phyloP scores from a whole-genome alignment of 1,140 invertebrate genomes.

The Apis dorsata region DNA sequence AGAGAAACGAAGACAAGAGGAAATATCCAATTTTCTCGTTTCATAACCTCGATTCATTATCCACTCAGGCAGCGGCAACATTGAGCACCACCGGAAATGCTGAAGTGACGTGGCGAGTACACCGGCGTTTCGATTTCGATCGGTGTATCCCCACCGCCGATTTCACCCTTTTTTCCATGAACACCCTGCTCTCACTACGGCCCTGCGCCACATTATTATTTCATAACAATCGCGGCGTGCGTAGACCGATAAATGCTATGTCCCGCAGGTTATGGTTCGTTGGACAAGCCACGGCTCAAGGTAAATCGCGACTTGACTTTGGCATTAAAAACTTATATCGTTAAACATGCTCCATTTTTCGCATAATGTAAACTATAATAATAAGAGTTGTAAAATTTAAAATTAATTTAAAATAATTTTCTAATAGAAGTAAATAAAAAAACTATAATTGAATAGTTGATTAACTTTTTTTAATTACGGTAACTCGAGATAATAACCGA shows the following conservation, averaged over 20 bases:
- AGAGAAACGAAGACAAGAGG: too few species aligned
- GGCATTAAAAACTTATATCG: constrained; percentile 15
- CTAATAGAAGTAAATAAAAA: background rate
- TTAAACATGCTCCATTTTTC: too few species aligned
- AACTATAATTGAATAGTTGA: background rate
- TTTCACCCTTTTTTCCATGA: constrained; percentile 43
- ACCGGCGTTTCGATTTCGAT: constrained; percentile 67
- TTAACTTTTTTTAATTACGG: background rate
- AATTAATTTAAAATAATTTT: too few species aligned
- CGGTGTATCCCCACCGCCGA: constrained; percentile 49
- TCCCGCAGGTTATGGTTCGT: constrained; percentile 36
- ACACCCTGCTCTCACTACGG: constrained; percentile 9
- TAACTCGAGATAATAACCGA: constrained; percentile 55
- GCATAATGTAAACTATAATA: too few species aligned
- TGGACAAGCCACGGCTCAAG: constrained; percentile 29
- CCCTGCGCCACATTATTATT: constrained; percentile 64
- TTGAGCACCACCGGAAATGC: constrained; percentile 64
- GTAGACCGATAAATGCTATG: constrained; percentile 57
- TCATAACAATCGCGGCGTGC: constrained; percentile 66
- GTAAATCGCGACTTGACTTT: constrained; percentile 14
- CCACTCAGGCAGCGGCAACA: constrained; percentile 23
- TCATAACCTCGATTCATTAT: constrained; percentile 30
- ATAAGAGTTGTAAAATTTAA: too few species aligned
- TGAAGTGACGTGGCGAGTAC: constrained; percentile 64
- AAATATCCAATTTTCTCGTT: background rate